A percentile compares a stretch with the other conserved stretches of the same genome.
These are phyloP conservation scores for Nephrotoma guestfalica DNA, from an alignment of 2,888 invertebrate species.

Conservation along the genomic window DNA sequence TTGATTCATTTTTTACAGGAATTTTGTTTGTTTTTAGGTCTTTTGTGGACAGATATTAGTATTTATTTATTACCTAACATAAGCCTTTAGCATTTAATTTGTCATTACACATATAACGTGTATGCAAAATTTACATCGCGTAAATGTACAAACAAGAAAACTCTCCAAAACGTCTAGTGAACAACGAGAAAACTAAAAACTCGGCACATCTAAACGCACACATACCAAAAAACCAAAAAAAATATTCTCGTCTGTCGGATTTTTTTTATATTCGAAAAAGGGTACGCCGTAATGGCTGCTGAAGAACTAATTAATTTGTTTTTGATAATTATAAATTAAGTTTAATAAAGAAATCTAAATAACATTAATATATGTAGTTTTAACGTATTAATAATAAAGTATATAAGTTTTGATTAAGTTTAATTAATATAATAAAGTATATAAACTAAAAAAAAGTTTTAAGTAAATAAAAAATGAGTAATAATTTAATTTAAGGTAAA, in stretches of 20 bases:
- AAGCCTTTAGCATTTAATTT: too few relatives aligned
- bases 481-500: not conserved
- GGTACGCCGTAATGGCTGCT: slow-evolving; percentile 7
- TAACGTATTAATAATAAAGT: not conserved
- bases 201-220: not conserved
- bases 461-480: not conserved
- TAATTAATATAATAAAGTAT: not conserved
- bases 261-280: not conserved
- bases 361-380: not conserved
- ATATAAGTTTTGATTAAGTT: not conserved
- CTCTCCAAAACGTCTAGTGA: not conserved
- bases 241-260: slow-evolving; percentile 3
- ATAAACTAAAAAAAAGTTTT: not conserved
- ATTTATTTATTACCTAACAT: too few relatives aligned
- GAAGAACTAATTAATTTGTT: slow-evolving; percentile 6
- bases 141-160: not conserved
- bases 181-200: not conserved
- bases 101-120: too few relatives aligned
- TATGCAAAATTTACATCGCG: too few relatives aligned
- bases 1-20: too few relatives aligned
- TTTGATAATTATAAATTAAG: slow-evolving; percentile 6
- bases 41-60: too few relatives aligned
- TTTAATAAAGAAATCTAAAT: not conserved
- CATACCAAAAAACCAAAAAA: not conserved
- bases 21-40: too few relatives aligned